Percentiles rank a stretch among this genome's conserved stretches.
These are phyloP conservation scores for Hemichromis elongatus DNA, from an alignment of 2,113 vertebrate genomes.

Conservation along the genomic window DNA sequence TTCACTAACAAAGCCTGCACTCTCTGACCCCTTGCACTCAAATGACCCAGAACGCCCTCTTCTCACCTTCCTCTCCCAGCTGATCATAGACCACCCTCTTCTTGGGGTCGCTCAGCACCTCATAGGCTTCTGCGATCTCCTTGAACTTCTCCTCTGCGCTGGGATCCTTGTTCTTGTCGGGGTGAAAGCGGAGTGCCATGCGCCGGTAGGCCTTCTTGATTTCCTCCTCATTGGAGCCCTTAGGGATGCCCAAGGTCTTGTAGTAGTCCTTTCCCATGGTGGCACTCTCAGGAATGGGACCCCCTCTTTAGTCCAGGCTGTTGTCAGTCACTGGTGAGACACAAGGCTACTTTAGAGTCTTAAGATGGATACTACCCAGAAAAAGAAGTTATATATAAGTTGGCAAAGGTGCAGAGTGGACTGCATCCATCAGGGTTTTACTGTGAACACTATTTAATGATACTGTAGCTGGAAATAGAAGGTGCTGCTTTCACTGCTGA, in stretches of 20 bases:
- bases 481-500: conserved; percentile 18
- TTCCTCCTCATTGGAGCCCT: conserved; percentile 91
- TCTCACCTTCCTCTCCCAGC: conserved; percentile 94
- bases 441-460: not conserved
- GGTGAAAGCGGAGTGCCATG: conserved; percentile 97
- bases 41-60: not conserved
- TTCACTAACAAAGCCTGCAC: not conserved
- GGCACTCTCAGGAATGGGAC: conserved; percentile 20
- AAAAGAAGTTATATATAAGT: not conserved
- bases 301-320: conserved; percentile 20
- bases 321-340: conserved; percentile 37
- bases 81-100: conserved; percentile 93
- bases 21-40: not conserved
- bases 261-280: conserved; percentile 99
- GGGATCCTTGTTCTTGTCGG: conserved; percentile 96
- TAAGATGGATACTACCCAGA: not conserved
- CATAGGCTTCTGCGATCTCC: conserved; percentile 96
- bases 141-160: conserved; percentile 96
- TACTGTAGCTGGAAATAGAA: not conserved
- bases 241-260: conserved; percentile 90
- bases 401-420: conserved; percentile 8
- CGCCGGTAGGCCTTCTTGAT: conserved; percentile 97
- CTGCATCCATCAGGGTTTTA: not conserved
- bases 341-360: conserved; percentile 6
- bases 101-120: conserved; percentile 97